Base-by-base conservation (phyloP, 2,113 vertebrate species). In the Saimiri boliviensis region DNA sequence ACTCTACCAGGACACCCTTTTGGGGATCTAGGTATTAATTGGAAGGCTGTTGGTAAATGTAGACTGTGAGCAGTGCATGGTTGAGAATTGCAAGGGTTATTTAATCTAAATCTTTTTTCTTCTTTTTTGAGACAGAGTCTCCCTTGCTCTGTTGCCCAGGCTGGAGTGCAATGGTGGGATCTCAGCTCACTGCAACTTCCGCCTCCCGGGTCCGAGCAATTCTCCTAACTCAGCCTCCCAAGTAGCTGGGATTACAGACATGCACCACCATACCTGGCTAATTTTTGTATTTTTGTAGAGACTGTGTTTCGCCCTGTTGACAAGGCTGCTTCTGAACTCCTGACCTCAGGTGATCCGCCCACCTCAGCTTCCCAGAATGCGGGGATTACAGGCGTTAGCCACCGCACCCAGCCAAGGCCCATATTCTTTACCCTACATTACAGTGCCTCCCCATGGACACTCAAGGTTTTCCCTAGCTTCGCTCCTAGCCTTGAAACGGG, bases 371-470 rank as follows among this genome's bases (percentile, higher is more conserved):
- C 66, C 66, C 66, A 68, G n/a, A n/a, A 16, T 68, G 66, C 66
- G 35, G 66, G 66, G 32, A 68, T 68, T 68, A 17, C 16, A n/a
- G 66, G 32, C 16, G 6, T 68, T 2, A 68, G 3, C 16, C 66
- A n/a, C 66, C 16, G 0, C 32, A 19, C 16, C 66, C 32, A 68
- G 16, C 12, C n/a, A 45, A 70, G 82, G 37, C 37, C 35, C 37
- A 10, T 56, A 17, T 66, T 27, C 30, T 89, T 88, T 80, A 87
- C 60, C 23, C 47, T 60, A 25, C 84, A n/a, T 80, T 82, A 88
- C 47, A 68, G 60, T 91, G 95, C 87, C 91, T 95, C 87, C 70
- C 14, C 56, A 88, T 93, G 86, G 71, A 90, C 60, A 63, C 42
- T 74, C 42, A 60, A 21, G 37, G 4, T 35, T 21, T 42, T 83